phyloP scores from a whole-genome alignment of 2,113 vertebrate species.

The Petaurus breviceps region DNA sequence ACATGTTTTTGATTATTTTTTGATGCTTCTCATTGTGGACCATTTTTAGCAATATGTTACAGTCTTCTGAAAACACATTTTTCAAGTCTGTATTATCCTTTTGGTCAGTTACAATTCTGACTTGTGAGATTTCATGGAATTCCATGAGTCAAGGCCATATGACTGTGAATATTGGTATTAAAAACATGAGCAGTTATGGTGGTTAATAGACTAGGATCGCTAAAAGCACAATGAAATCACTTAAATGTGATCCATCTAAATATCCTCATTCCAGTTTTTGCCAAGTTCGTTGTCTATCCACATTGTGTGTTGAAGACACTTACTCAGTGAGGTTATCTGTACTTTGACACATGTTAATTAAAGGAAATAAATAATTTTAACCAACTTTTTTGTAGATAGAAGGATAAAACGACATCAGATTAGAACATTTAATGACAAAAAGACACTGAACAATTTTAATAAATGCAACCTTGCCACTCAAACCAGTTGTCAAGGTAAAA shows the following conservation, averaged over 20 bases:
- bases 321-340: not conserved
- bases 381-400: not conserved
- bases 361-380: not conserved
- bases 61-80: not conserved
- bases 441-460: not conserved
- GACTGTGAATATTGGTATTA: not conserved
- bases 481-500: not conserved
- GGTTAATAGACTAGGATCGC: not conserved
- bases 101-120: not conserved
- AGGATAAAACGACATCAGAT: not conserved
- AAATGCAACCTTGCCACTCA: not conserved
- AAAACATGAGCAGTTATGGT: not conserved
- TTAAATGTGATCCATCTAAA: not conserved
- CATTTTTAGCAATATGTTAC: not conserved
- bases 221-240: not conserved
- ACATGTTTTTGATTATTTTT: not conserved
- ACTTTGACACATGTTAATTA: not conserved
- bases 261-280: not conserved
- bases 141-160: not conserved
- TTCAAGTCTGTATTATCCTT: not conserved
- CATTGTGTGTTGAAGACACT: not conserved
- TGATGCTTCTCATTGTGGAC: not conserved
- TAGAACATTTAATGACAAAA: not conserved
- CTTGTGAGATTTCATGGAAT: not conserved
- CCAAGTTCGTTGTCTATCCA: not conserved